Percentiles rank a stretch among this genome's conserved stretches.
Conservation (phyloP, 2,888 invertebrate genomes). For the Lochmaea capreae region DNA sequence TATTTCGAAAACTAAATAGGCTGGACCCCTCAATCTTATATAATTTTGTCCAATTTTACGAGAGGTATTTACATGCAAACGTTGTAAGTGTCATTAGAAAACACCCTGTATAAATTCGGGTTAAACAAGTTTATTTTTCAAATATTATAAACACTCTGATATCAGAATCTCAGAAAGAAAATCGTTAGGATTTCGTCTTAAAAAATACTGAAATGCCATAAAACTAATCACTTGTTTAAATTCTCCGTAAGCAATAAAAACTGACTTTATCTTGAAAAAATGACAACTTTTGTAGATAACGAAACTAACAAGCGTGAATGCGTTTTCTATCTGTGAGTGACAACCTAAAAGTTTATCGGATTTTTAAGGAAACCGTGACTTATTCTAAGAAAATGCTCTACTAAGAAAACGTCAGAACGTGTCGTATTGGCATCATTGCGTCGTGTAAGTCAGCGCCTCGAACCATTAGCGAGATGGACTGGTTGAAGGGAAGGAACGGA, state of each 20-base stretch:
- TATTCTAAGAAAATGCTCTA: conserved; percentile 15
- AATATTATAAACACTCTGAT: no score
- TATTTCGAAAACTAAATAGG: no score
- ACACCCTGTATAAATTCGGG: no score
- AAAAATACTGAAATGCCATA: no score
- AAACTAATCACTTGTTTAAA: not conserved
- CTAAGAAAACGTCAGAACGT: conserved; percentile 11
- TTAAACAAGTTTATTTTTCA: no score
- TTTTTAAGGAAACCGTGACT: conserved; percentile 13
- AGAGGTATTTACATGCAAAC: no score
- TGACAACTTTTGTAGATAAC: conserved; percentile 19
- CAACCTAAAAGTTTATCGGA: conserved; percentile 15
- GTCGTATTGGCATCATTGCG: conserved; percentile 26
- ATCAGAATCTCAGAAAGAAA: no score
- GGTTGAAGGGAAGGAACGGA: not conserved
- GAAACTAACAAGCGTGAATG: conserved; percentile 11
- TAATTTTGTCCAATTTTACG: no score
- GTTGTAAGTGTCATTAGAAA: no score
- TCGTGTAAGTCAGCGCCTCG: conserved; percentile 16
- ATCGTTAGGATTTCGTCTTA: no score
- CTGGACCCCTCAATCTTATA: no score
- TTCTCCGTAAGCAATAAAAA: not conserved
- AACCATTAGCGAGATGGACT: conserved; percentile 12
- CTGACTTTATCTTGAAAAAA: not conserved
- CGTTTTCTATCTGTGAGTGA: conserved; percentile 15